Base-by-base conservation (phyloP, 2,888 invertebrate genomes). In the Dendrolimus houi region DNA sequence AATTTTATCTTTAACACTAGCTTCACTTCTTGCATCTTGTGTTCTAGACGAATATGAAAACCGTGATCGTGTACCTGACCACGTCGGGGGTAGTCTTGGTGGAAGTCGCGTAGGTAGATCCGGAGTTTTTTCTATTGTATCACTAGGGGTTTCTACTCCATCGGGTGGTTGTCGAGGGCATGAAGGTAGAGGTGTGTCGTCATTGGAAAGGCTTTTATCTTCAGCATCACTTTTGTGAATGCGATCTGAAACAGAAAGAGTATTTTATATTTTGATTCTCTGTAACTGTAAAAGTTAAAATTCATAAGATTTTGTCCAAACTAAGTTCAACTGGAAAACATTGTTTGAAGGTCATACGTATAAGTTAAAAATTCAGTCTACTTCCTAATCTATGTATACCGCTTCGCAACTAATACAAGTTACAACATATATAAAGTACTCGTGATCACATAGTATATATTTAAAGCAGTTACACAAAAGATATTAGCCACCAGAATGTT, bases 1-100 rank as follows among this genome's bases (percentile, higher is more conserved):
- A 70, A 96, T 96, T 87, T 96, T 96, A 76, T 96, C 96, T 72
- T 94, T 93, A 58, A 96, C 96, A 71, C 96, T 96, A 65, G 93
- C 94, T 81, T 95, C 95, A 63, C 95, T 95, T 73, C 94, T 94
- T 67, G 95, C 95, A 83, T 96, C 95, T 81, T 95, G 94, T 59
- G 93, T 91, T 91, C 94, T 86, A 3, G 89, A 88, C n/a, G 79
- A 77, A 62, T 92, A 83, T 1, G 87, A 85, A 62, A 79, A 83
- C 41, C 88, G 81, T 56, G 84, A 74, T 40, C 90, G 81, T 55
- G 74, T 68, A 55, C 67, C 71, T 8, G 74, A 74, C 84, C 80
- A 84, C 29, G 75, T 78, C 3, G 75, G 58, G 1, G 83, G 77
- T 53, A 86, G 62, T 53, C 85, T 78, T 41, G 87, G 82, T 40